phyloP scores from a whole-genome alignment of 2,888 invertebrate genomes.

The Dryocosmus kuriphilus region DNA sequence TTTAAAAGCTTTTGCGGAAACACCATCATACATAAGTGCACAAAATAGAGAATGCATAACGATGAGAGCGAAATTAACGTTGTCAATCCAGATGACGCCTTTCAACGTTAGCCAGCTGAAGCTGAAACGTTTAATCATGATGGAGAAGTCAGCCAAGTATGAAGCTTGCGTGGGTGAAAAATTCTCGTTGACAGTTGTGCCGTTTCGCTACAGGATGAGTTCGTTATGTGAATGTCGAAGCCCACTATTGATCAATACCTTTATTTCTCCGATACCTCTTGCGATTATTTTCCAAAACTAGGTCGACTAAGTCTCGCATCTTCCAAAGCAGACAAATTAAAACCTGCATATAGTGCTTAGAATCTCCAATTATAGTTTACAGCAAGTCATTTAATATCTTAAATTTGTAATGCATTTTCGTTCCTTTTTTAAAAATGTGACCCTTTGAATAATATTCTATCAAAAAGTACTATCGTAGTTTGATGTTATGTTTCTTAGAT shows the following conservation, averaged over 20 bases:
- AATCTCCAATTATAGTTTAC: neutral
- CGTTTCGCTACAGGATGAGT: neutral
- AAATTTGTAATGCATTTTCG: too few species aligned
- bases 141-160: constrained; percentile 22
- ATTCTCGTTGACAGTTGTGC: constrained; percentile 20
- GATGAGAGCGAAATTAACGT: constrained; percentile 24
- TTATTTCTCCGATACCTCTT: constrained; percentile 5
- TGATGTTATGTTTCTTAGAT: too few species aligned
- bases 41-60: neutral
- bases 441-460: too few species aligned
- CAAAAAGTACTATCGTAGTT: too few species aligned
- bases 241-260: constrained; percentile 6
- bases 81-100: constrained; percentile 18
- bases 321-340: neutral
- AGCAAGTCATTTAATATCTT: too few species aligned
- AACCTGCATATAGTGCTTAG: neutral
- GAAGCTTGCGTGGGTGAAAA: constrained; percentile 15
- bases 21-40: neutral
- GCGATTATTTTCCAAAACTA: too few species aligned
- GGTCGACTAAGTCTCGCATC: too few species aligned
- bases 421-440: too few species aligned
- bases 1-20: constrained; percentile 12
- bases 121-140: constrained; percentile 33
- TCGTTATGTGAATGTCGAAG: constrained; percentile 21
- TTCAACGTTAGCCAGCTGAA: constrained; percentile 10